A percentile compares a stretch with the other conserved stretches of the same genome.
Conservation (phyloP, 2,113 vertebrate genomes). For the Blennius ocellaris region DNA sequence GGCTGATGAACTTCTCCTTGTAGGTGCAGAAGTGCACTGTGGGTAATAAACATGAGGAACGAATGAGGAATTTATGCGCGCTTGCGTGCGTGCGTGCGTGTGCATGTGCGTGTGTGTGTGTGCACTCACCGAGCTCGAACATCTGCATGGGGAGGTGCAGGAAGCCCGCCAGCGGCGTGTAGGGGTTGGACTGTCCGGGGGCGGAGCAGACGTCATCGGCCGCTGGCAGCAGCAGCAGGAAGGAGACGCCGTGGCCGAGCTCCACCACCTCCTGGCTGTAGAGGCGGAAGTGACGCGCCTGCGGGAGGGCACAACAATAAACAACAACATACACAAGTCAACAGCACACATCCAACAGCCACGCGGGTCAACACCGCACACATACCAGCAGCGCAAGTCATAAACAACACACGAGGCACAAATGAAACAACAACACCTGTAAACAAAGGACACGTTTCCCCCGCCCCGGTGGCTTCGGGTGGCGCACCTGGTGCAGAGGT, state of each 20-base stretch:
- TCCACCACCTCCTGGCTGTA: slow-evolving; percentile 99
- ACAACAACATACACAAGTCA: too few relatives aligned
- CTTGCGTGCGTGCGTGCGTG: slow-evolving; percentile 1
- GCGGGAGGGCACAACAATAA: slow-evolving; percentile 42
- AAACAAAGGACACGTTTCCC: too few relatives aligned
- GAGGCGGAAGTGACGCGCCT: slow-evolving; percentile 96
- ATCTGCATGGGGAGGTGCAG: slow-evolving; percentile 99
- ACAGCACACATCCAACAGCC: not conserved
- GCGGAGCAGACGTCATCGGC: slow-evolving; percentile 97
- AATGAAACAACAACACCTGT: too few relatives aligned
- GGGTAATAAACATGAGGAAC: slow-evolving; percentile 11
- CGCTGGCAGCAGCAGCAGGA: slow-evolving; percentile 97
- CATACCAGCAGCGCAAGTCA: not conserved
- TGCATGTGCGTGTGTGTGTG: not conserved
- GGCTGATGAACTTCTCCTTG: slow-evolving; percentile 95
- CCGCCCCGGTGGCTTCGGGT: too few relatives aligned
- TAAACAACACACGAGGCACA: too few relatives aligned
- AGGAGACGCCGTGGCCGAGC: slow-evolving; percentile 95
- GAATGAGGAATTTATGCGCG: not conserved
- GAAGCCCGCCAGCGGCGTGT: slow-evolving; percentile 94
- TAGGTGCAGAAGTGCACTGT: slow-evolving; percentile 97
- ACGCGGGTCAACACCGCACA: slow-evolving; percentile 12
- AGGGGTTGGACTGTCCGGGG: slow-evolving; percentile 97
- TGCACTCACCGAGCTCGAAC: slow-evolving; percentile 91
- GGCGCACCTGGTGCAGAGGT: slow-evolving; percentile 91